Percentiles rank a stretch among this genome's conserved stretches.
Conservation (phyloP, 2,113 vertebrate species). For the Caracal caracal region DNA sequence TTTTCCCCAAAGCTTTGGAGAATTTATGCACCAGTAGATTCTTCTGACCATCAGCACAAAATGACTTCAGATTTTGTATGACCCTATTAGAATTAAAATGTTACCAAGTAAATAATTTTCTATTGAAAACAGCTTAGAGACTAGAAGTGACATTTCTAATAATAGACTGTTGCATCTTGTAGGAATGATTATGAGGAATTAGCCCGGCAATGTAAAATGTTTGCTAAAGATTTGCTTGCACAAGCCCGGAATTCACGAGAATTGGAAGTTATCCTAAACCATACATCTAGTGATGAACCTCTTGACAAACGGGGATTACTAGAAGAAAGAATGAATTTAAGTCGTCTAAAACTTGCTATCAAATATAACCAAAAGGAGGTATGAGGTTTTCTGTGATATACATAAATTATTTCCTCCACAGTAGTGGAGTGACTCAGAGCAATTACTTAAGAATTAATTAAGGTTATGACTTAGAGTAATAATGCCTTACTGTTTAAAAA, state of each 20-base stretch:
- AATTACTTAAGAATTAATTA: conserved; percentile 11
- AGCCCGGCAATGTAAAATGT: conserved; percentile 98
- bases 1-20: neutral
- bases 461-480: neutral
- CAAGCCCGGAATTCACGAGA: conserved; percentile 99
- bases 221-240: conserved; percentile 98
- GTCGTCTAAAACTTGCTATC: conserved; percentile 98
- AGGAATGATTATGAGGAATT: conserved; percentile 99
- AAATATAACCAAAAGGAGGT: conserved; percentile 99
- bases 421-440: neutral
- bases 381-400: conserved; percentile 59
- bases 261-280: conserved; percentile 98
- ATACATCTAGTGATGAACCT: conserved; percentile 95
- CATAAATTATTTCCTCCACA: conserved; percentile 34
- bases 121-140: conserved; percentile 37
- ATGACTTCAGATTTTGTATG: conserved; percentile 9
- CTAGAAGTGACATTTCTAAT: conserved; percentile 24
- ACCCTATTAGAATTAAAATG: conserved; percentile 42
- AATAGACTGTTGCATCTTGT: conserved; percentile 66
- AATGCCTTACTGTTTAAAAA: conserved; percentile 53
- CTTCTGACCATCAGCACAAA: neutral
- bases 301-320: conserved; percentile 95
- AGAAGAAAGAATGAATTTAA: conserved; percentile 99
- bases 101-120: conserved; percentile 13
- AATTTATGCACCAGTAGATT: neutral